phyloP scores from a whole-genome alignment of 1,140 invertebrate species.

The Megalopta genalis region DNA sequence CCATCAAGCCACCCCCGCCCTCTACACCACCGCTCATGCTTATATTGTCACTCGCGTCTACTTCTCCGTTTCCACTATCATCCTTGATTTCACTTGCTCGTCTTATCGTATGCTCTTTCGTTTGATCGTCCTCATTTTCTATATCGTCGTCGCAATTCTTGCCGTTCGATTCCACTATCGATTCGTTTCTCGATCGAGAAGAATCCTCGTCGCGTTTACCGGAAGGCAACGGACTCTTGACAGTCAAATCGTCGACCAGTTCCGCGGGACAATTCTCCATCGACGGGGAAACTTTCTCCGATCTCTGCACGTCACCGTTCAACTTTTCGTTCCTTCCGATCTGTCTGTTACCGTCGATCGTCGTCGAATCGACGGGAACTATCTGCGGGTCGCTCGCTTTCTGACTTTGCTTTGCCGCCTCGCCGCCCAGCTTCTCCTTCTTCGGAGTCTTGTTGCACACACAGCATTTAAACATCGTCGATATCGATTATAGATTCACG shows the following conservation, averaged over 20 bases:
- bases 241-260: slow-evolving; percentile 32
- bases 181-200: background rate
- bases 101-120: background rate
- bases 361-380: slow-evolving; percentile 14
- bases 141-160: slow-evolving; percentile 29
- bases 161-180: slow-evolving; percentile 7
- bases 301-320: slow-evolving; percentile 52
- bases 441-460: slow-evolving; percentile 70
- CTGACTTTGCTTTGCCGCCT: slow-evolving; percentile 30
- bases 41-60: background rate
- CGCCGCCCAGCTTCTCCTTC: slow-evolving; percentile 42
- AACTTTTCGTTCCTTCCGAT: slow-evolving; percentile 23
- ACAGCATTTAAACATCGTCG: slow-evolving; percentile 78
- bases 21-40: background rate
- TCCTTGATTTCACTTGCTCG: background rate
- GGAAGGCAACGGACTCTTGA: slow-evolving; percentile 39
- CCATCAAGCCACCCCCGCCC: background rate
- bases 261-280: slow-evolving; percentile 24
- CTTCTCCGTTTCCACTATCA: background rate
- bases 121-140: background rate
- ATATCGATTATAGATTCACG: slow-evolving; percentile 40
- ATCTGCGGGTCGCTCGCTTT: slow-evolving; percentile 13
- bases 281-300: slow-evolving; percentile 28
- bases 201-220: slow-evolving; percentile 9
- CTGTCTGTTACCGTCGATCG: background rate